Evolutionary conservation across 2,113 vertebrate species (phyloP).

Genomic region (Trogon melanurus): DNA sequence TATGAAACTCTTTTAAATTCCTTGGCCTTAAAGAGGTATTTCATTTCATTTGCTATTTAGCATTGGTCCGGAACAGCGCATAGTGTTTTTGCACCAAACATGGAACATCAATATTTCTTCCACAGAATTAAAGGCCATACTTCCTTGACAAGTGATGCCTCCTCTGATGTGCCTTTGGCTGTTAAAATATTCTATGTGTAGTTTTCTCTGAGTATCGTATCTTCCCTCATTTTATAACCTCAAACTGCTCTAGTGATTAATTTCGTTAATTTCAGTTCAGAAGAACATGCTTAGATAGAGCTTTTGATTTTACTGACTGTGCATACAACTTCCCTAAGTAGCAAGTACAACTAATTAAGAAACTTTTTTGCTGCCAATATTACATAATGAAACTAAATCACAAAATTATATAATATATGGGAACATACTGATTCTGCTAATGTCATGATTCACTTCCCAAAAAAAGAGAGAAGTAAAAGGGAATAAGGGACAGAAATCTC

Average conservation of each 20-base stretch:
- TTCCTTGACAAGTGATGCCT: not conserved
- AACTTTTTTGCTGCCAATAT: not conserved
- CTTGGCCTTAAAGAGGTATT: not conserved
- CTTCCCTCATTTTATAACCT: not conserved
- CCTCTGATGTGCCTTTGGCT: not conserved
- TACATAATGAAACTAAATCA: not conserved
- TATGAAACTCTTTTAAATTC: not conserved
- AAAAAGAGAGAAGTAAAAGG: not conserved
- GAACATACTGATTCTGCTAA: not conserved
- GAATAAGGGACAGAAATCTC: not conserved
- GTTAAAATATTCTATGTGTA: not conserved
- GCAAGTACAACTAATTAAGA: not conserved
- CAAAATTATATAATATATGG: not conserved
- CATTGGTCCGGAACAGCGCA: not conserved
- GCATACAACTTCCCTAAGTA: not conserved
- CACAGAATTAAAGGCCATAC: not conserved
- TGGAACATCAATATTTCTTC: not conserved
- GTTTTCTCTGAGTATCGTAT: not conserved
- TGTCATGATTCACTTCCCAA: not conserved
- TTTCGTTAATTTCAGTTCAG: not conserved
- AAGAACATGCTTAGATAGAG: not conserved
- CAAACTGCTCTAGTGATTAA: not conserved
- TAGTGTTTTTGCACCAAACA: not conserved
- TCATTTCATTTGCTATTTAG: not conserved
- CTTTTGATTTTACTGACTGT: not conserved